Base-by-base conservation (phyloP, 2,113 vertebrate genomes). In the Hippocampus abdominalis region DNA sequence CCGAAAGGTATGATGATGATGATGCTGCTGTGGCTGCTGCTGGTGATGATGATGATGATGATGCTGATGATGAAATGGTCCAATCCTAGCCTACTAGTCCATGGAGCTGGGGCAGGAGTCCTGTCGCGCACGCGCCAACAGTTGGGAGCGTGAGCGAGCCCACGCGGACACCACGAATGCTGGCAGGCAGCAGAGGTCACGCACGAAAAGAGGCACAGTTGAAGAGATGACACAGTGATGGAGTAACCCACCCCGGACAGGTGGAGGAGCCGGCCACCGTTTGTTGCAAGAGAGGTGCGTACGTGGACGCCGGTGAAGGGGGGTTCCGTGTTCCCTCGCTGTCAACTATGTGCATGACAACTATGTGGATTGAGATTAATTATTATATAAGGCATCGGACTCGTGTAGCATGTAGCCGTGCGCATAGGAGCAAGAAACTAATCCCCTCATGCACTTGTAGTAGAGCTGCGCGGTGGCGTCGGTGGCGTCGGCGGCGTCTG, bases 381-480 rank as follows among this genome's bases (percentile, higher is more conserved):
- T 75, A 86, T 90, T 90, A 90, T 89, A 84, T 91, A 91, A 91
- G 81, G 75, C 46, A 81, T 78, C 59, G 59, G 82, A 88, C 76
- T 86, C 42, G 42, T 64, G 42, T 64, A 48, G 63, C 86, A 68
- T 85, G 74, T 62, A 79, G 87, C 85, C 83, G 72, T 84, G 75
- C 66, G 81, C 84, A 85, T 75, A 81, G 74, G 76, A 87, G 74
- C 80, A 71, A 67, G 75, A 83, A 88, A 86, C 86, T 89, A 88
- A 89, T 88, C 84, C 87, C 61, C n/a, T 76, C 74, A 67, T 76
- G 56, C 73, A 78, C 68, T 82, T 70, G 78, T 85, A 86, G 87
- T 88, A 80, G 74, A 83, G 78, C 81, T 79, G 69, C 76, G 27
- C 49, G 29, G 74, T 29, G 57, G 76, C 42, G 25, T 12, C 49